Evolutionary conservation across 2,797 vertebrate species (phyloP), one percentile per base, ranked within the genome.

Genomic region (Philypnodon macrostomus): DNA sequence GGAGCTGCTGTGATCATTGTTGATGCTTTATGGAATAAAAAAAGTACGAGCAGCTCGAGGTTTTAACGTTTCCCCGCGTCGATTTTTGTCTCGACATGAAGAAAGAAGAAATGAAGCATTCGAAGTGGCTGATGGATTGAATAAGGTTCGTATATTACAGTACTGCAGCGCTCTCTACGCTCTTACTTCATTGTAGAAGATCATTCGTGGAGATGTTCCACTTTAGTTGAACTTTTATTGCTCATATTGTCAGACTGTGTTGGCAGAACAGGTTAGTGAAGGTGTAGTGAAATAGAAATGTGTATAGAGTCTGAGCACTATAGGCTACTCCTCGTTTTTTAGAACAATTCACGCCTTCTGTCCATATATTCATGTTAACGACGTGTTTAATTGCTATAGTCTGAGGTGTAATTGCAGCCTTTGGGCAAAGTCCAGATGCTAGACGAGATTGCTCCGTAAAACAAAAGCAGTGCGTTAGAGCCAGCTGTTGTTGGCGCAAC

Each of bases 401-500:
- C 75, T 82, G 72, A 67, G 61, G 64, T 68, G 56, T 56, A 67
- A 77, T 66, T 67, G 72, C 57, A 74, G 70, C 75, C 72, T 64
- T 48, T 67, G 76, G 69, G 68, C 70, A 86, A 87, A 88, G 85
- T 87, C 83, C 81, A 84, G 70, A 64, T 78, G 72, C 62, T 60
- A 68, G 55, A 52, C 55, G 56, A 65, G 73, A 65, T 63, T 66
- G 75, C 73, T 65, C 65, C 23, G 30, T 81, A 63, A 77, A 81
- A 81, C 74, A 79, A 81, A 83, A 74, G 67, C 26, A 55, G 70
- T 53, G 73, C 40, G 54, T 76, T 63, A 62, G 77, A 53, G 63
- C 67, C 82, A 86, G 76, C 79, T 87, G 85, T 67, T 71, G 24
- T 67, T 71, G 24, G 59, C 70, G 48, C 37, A 47, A 48, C 19